These are phyloP conservation scores for Eulemur macaco DNA, from an alignment of 2,113 vertebrate species.

Conservation along the genomic window DNA sequence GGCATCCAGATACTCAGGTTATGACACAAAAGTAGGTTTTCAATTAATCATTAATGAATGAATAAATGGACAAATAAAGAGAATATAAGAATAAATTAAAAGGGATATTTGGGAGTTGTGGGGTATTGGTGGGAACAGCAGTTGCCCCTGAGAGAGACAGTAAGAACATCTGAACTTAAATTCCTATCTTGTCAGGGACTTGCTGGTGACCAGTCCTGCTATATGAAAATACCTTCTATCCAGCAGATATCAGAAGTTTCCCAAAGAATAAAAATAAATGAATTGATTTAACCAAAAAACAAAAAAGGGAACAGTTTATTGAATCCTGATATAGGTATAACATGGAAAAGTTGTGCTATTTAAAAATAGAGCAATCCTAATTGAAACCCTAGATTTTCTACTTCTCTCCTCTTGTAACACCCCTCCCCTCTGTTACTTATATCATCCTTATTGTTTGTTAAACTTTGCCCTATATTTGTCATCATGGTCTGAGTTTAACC, in stretches of 20 bases:
- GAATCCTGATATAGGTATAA: background rate
- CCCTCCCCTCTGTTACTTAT: background rate
- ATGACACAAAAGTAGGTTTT: background rate
- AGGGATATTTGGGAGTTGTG: background rate
- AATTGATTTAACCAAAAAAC: background rate
- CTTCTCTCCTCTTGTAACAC: background rate
- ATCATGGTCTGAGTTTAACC: constrained; percentile 28
- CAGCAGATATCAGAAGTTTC: background rate
- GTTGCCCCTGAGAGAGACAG: background rate
- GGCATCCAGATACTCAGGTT: background rate
- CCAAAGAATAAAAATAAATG: background rate
- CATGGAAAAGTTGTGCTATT: background rate
- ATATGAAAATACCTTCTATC: background rate
- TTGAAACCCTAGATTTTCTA: background rate
- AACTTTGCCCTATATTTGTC: constrained; percentile 38
- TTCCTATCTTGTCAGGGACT: background rate
- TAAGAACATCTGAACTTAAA: background rate
- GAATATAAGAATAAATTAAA: background rate
- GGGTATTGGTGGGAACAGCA: background rate
- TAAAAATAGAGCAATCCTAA: background rate
- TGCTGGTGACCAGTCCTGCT: background rate
- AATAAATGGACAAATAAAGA: background rate
- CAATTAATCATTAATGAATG: constrained; percentile 5
- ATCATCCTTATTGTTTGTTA: constrained; percentile 1
- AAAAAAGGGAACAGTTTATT: background rate